phyloP scores from a whole-genome alignment of 2,113 vertebrate genomes.

The Hiodon tergisus region DNA sequence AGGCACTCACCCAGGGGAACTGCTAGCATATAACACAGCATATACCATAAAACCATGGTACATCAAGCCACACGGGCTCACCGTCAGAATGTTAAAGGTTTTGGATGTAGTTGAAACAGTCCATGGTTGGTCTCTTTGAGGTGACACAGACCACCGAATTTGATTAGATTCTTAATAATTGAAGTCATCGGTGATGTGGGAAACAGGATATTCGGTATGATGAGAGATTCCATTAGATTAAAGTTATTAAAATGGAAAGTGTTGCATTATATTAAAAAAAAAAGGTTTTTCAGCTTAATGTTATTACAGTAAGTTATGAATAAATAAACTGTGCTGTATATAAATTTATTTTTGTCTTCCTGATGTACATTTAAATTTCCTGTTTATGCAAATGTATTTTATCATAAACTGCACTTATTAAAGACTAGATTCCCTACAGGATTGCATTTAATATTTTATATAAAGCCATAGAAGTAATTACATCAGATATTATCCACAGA shows the following conservation, averaged over 20 bases:
- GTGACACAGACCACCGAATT: too few species aligned
- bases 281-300: constrained; percentile 1
- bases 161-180: too few species aligned
- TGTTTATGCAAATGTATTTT: constrained; percentile 45
- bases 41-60: too few species aligned
- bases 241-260: constrained; percentile 13
- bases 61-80: too few species aligned
- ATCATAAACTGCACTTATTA: constrained; percentile 37
- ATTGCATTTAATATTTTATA: constrained; percentile 54
- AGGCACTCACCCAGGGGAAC: too few species aligned
- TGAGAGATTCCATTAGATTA: neutral
- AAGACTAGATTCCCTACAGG: constrained; percentile 42
- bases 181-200: neutral
- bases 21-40: too few species aligned
- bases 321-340: constrained; percentile 28
- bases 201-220: neutral
- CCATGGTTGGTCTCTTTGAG: too few species aligned
- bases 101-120: too few species aligned
- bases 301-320: constrained; percentile 16
- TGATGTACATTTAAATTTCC: constrained; percentile 32
- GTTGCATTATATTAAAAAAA: neutral
- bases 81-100: too few species aligned
- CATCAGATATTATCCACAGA: constrained; percentile 40
- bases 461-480: constrained; percentile 41
- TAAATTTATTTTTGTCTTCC: constrained; percentile 32